Percentiles rank a stretch among this genome's conserved stretches.
Evolutionary conservation across 2,797 vertebrate genomes (phyloP).

Genomic region (Amniataba percoides): DNA sequence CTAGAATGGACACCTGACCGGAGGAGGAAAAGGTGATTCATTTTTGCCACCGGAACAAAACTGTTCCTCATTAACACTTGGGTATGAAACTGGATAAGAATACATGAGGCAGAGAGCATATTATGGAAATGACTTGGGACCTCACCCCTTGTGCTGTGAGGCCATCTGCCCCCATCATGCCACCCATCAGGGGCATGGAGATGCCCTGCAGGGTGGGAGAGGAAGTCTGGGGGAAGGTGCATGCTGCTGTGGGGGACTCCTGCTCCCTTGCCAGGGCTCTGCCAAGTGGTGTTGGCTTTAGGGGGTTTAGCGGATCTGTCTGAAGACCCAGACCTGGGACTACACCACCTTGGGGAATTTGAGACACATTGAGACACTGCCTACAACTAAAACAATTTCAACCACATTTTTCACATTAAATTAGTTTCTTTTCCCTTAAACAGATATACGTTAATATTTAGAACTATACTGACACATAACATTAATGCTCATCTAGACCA

Average conservation of each 20-base stretch:
- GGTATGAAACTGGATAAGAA: neutral
- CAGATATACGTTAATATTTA: neutral
- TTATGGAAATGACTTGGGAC: neutral
- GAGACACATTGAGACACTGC: no score
- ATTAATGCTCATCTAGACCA: neutral
- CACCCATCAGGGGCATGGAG: constrained; percentile 84
- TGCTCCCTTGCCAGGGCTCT: constrained; percentile 82
- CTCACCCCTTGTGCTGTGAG: constrained; percentile 86
- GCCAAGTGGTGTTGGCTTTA: constrained; percentile 82
- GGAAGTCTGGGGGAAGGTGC: constrained; percentile 82
- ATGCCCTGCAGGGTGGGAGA: constrained; percentile 84
- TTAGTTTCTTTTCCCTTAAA: neutral
- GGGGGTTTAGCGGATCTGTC: constrained; percentile 81
- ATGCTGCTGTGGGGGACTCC: constrained; percentile 82
- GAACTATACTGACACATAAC: neutral
- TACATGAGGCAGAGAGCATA: neutral
- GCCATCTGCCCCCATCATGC: constrained; percentile 85
- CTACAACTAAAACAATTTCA: no score
- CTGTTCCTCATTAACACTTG: neutral
- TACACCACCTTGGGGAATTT: constrained; percentile 61
- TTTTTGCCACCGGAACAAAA: neutral
- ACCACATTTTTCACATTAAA: neutral
- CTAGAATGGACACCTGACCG: constrained; percentile 88
- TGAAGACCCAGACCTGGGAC: constrained; percentile 82
- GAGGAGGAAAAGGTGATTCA: neutral